Evolutionary conservation across 2,888 invertebrate species (phyloP).

Genomic region (Melipona beecheii): DNA sequence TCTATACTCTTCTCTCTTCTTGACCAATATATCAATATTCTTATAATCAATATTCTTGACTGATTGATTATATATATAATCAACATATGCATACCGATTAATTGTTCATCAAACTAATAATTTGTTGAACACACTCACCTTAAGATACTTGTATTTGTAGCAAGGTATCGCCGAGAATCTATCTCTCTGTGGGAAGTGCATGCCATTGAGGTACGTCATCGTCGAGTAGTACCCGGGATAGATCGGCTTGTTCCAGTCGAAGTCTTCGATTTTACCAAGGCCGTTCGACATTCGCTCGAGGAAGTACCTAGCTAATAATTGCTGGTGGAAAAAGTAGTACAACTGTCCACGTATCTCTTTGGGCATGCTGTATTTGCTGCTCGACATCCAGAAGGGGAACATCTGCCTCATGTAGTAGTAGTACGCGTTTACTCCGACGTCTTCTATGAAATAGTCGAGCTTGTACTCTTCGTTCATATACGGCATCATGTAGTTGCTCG

Average conservation of each 20-base stretch:
- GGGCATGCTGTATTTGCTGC: constrained; percentile 85
- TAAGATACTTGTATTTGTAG: constrained; percentile 78
- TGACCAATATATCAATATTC: too few relatives aligned
- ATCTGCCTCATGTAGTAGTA: constrained; percentile 89
- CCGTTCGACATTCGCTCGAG: constrained; percentile 21
- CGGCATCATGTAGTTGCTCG: constrained; percentile 84
- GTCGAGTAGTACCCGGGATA: constrained; percentile 87
- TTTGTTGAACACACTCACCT: constrained; percentile 59
- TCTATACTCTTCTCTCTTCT: too few relatives aligned
- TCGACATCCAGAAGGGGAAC: constrained; percentile 88
- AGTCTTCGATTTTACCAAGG: constrained; percentile 81
- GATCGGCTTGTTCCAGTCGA: constrained; percentile 85
- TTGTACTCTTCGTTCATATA: constrained; percentile 85
- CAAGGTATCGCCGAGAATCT: constrained; percentile 82
- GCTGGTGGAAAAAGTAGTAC: constrained; percentile 88
- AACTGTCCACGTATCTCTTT: constrained; percentile 88
- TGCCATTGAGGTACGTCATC: constrained; percentile 87
- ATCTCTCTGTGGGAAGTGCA: constrained; percentile 86
- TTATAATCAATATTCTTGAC: too few relatives aligned
- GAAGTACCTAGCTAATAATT: constrained; percentile 89
- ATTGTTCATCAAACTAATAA: too few relatives aligned
- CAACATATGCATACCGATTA: too few relatives aligned
- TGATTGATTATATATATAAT: too few relatives aligned
- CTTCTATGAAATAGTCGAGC: constrained; percentile 89
- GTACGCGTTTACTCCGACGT: constrained; percentile 88